Conservation (phyloP, 2,113 vertebrate genomes). For the Notiomystis cincta region DNA sequence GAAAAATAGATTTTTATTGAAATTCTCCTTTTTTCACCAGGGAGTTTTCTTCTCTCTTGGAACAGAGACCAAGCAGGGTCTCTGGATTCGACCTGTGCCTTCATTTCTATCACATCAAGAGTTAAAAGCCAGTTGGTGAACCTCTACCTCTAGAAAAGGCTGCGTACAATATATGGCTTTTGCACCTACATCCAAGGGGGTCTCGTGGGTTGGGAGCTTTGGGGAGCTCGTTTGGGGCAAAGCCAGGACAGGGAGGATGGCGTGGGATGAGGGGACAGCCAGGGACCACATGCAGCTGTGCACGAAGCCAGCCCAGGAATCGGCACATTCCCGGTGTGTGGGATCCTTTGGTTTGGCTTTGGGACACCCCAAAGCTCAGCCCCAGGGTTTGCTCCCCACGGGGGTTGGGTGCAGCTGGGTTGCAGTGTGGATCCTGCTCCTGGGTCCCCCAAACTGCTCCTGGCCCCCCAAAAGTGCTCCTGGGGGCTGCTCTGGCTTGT, state of each 20-base stretch:
- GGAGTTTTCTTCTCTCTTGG: not conserved
- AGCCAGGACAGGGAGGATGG: not conserved
- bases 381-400: accelerated
- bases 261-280: not conserved
- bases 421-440: not conserved
- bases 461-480: not conserved
- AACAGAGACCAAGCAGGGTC: not conserved
- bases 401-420: not conserved
- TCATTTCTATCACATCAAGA: not conserved
- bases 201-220: not conserved
- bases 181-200: constrained; percentile 4
- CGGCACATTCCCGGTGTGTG: not conserved
- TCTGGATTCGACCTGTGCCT: not conserved
- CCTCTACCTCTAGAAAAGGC: constrained; percentile 45
- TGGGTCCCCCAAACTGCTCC: not conserved
- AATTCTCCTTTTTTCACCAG: not conserved
- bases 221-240: not conserved
- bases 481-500: accelerated
- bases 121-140: not conserved
- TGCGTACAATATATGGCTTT: constrained; percentile 69
- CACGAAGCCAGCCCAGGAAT: not conserved
- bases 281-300: constrained; percentile 12
- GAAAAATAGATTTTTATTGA: constrained; percentile 75
- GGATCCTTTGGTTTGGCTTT: constrained; percentile 63
- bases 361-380: not conserved